Conservation (phyloP, 2,888 invertebrate species). For the Dusona sp. region DNA sequence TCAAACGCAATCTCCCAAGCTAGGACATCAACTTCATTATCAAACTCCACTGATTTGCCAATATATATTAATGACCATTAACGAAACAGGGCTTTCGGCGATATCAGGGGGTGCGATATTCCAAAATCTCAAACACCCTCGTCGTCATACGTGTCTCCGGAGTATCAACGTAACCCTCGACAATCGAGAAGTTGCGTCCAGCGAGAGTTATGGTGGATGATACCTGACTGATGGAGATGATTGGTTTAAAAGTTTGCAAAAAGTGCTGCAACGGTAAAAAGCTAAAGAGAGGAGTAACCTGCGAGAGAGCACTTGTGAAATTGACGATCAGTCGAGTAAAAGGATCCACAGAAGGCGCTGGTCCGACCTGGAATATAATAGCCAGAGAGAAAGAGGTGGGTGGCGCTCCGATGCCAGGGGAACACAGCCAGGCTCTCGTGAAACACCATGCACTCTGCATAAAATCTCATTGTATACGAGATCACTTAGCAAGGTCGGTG, state of each 20-base stretch:
- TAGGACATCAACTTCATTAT: slow-evolving; percentile 62
- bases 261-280: background rate
- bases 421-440: slow-evolving; percentile 6
- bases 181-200: background rate
- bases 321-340: slow-evolving; percentile 41
- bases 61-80: slow-evolving; percentile 77
- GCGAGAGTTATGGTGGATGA: background rate
- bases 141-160: background rate
- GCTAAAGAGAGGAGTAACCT: background rate
- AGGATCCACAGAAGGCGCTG: slow-evolving; percentile 15
- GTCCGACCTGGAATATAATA: slow-evolving; percentile 3
- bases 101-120: background rate
- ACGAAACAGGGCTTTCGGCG: background rate
- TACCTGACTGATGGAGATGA: background rate
- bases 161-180: background rate
- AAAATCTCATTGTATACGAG: slow-evolving; percentile 84
- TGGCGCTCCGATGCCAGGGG: background rate
- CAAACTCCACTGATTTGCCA: slow-evolving; percentile 67
- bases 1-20: slow-evolving; percentile 77
- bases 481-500: slow-evolving; percentile 81
- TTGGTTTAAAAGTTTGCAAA: slow-evolving; percentile 11
- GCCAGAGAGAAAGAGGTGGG: background rate
- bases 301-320: slow-evolving; percentile 1
- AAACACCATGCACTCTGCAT: slow-evolving; percentile 83
- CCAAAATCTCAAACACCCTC: background rate